phyloP scores from a whole-genome alignment of 2,797 vertebrate genomes.

The Scarus forsteni region DNA sequence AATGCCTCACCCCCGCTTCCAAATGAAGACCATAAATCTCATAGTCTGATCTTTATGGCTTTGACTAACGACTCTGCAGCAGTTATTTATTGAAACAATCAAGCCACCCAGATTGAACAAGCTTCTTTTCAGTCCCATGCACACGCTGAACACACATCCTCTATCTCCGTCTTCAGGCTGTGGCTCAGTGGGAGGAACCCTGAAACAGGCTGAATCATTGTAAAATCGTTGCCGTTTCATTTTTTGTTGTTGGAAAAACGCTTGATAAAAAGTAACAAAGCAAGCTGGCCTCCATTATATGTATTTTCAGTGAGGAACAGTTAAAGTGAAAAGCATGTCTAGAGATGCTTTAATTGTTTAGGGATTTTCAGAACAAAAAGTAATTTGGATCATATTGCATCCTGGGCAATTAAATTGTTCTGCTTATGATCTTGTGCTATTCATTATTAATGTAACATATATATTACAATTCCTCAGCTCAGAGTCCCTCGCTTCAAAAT shows the following conservation, averaged over 20 bases:
- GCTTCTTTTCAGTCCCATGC: conserved; percentile 61
- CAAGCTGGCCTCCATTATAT: conserved; percentile 27
- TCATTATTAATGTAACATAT: conserved; percentile 50
- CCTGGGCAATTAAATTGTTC: conserved; percentile 43
- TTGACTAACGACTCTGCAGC: conserved; percentile 77
- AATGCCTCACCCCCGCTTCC: conserved; percentile 50
- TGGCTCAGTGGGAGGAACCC: conserved; percentile 26
- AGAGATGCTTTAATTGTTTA: conserved; percentile 35
- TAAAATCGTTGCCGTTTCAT: conserved; percentile 46
- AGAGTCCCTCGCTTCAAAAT: conserved; percentile 19
- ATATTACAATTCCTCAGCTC: conserved; percentile 26
- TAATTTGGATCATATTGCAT: conserved; percentile 37
- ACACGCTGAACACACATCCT: conserved; percentile 36
- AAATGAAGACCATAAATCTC: conserved; percentile 82
- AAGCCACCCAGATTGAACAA: conserved; percentile 77
- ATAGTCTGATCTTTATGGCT: conserved; percentile 79
- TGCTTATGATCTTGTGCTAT: conserved; percentile 52
- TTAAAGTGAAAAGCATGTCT: neutral
- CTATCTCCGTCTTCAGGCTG: conserved; percentile 39
- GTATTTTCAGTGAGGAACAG: conserved; percentile 31
- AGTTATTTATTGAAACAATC: conserved; percentile 84
- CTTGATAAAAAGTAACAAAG: conserved; percentile 44
- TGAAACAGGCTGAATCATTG: conserved; percentile 54
- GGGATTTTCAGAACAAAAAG: conserved; percentile 39
- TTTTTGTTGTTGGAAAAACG: conserved; percentile 30